Conservation (phyloP, 2,113 vertebrate species). For the Cheilinus undulatus region DNA sequence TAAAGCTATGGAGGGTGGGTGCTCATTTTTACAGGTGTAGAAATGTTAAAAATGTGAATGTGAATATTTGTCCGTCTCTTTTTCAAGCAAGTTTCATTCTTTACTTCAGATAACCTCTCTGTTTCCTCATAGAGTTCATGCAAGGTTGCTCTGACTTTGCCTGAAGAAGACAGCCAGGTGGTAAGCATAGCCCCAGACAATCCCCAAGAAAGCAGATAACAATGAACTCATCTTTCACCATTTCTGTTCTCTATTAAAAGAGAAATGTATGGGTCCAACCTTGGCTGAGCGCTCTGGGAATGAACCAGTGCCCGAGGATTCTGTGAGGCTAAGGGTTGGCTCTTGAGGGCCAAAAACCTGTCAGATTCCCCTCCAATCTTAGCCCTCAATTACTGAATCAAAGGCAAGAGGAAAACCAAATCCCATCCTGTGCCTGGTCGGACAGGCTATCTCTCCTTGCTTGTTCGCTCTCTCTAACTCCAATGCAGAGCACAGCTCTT, state of each 20-base stretch:
- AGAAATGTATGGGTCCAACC: constrained; percentile 47
- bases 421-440: constrained; percentile 58
- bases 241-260: constrained; percentile 58
- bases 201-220: constrained; percentile 50
- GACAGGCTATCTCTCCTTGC: constrained; percentile 49
- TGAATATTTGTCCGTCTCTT: background rate
- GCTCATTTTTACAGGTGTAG: background rate
- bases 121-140: constrained; percentile 9
- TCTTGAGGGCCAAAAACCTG: constrained; percentile 50
- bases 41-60: background rate
- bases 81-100: background rate
- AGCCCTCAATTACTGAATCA: constrained; percentile 74
- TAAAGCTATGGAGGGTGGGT: too few species aligned
- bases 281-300: constrained; percentile 31
- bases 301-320: constrained; percentile 30
- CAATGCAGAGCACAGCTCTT: constrained; percentile 56
- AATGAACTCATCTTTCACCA: constrained; percentile 39
- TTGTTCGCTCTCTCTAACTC: constrained; percentile 48
- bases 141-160: constrained; percentile 29
- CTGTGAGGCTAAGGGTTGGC: constrained; percentile 24
- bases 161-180: constrained; percentile 35
- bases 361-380: constrained; percentile 62
- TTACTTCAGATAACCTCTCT: constrained; percentile 2
- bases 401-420: constrained; percentile 62
- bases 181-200: constrained; percentile 33